A percentile compares a stretch with the other conserved stretches of the same genome.
These are phyloP conservation scores for Lasioglossum oenotherae DNA, from an alignment of 2,888 invertebrate species.

Conservation along the genomic window DNA sequence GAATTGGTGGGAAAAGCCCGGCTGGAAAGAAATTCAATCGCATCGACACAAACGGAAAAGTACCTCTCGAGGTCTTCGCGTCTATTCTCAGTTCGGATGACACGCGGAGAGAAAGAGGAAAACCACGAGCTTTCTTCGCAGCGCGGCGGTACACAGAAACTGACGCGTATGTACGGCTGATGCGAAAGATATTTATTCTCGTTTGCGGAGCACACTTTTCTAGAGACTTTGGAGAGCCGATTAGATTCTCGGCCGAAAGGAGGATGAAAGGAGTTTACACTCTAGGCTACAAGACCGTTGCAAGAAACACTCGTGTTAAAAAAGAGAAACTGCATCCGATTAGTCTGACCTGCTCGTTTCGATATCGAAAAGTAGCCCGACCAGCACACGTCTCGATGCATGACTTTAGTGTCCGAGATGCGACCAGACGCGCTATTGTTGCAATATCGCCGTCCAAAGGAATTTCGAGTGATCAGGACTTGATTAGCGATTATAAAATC, in stretches of 20 bases:
- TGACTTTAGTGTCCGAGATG: neutral
- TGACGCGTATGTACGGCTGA: neutral
- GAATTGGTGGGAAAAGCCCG: neutral
- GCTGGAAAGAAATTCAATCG: neutral
- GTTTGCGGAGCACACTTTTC: neutral
- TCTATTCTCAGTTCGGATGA: neutral
- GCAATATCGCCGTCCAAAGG: too few species aligned
- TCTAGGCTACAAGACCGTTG: neutral
- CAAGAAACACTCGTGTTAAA: constrained; percentile 8
- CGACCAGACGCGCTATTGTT: neutral
- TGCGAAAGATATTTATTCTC: neutral
- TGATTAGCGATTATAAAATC: too few species aligned
- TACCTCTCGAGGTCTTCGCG: neutral
- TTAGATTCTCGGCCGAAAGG: neutral
- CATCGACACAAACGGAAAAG: neutral
- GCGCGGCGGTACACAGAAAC: neutral
- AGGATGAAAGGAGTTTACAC: constrained; percentile 30
- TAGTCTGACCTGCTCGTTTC: constrained; percentile 31
- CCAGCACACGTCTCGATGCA: neutral
- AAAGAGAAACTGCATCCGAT: constrained; percentile 27
- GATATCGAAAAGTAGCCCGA: constrained; percentile 26
- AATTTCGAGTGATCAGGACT: too few species aligned
- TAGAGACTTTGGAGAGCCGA: neutral
- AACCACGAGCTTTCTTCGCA: neutral
- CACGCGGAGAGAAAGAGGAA: neutral